Evolutionary conservation across 2,797 vertebrate species (phyloP), one percentile per base, ranked within the genome.

Genomic region (Adelosebastes latens): DNA sequence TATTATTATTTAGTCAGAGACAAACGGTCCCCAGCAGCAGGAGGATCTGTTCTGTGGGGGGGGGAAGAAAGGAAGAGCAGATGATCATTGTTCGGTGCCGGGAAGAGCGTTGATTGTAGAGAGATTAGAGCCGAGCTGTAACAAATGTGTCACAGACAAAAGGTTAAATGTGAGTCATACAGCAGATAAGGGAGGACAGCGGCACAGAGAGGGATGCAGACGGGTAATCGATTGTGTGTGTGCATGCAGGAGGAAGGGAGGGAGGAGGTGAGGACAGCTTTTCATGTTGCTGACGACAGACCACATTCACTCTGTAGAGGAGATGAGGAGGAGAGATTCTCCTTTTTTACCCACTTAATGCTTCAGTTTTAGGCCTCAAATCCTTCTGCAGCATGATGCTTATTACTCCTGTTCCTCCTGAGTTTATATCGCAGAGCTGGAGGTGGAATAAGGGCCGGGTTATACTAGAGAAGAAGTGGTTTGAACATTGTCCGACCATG

Each of bases 111-210:
- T 14, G 73, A 75, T 42, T 46, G 32, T 72, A 46, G 22, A 16
- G 71, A 68, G 49, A 66, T 73, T 27, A 66, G 34, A 14, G 27
- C 52, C 14, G 66, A 16, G 58, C 68, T 34, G 71, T 62, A 59
- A 81, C 10, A 6, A 46, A 25, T 81, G 75, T 29, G 75, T 81
- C 75, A 68, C 58, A 25, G 25, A 71, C 61, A 77, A 82, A 86
- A 67, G 66, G 60, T 76, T 16, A 79, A 72, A 79, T 73, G 81
- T 79, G 72, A 84, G 59, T 88, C 80, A 87, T 49, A 42, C 27
- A 75, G 29, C 66, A 64, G 52, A 81, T 29, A 64, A 36, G 25
- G 58, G 22, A 11, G 6, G 59, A 80, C 49, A 20, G 61, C 24
- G 9, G 32, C 82, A 2, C 53, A 69, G 31, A 56, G 29, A 36